Evolutionary conservation across 2,888 invertebrate species (phyloP), one percentile per base, ranked within the genome.

Genomic region (Patella ulyssiponensis): DNA sequence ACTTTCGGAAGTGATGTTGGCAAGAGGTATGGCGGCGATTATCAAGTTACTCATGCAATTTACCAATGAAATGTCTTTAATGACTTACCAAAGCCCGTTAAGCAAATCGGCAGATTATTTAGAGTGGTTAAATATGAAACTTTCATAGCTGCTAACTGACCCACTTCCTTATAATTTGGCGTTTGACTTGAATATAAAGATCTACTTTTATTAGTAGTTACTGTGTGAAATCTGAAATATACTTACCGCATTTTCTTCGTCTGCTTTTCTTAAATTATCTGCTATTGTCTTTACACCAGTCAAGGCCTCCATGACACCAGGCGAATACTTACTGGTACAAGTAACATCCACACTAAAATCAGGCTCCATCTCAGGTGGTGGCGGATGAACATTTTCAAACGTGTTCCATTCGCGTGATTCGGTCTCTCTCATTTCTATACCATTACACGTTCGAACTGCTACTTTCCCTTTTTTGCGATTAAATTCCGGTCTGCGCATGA

Each of bases 401-500:
- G 75, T 74, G 11, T 76, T 72, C 75, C 76, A 70, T 27, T 76
- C 72, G 17, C 77, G 70, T 58, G 73, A 73, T 51, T 73, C 69
- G 23, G 75, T 20, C 17, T 83, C 81, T 33, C 80, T 71, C 51
- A 83, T 71, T n/a, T 87, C 84, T 7, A 81, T 81, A 7, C 82
- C 84, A 69, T 85, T 84, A 56, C 79, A 82, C 20, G 81, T 77
- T 12, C 79, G 51, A 14, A 81, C 74, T 5, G 79, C 73, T 5
- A 81, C 79, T 53, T 77, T 80, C 2, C 77, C n/a, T 12, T 77
- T 79, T n/a, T 64, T 77, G 15, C 20, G 23, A 17, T 76, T 75
- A 53, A 81, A 51, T 14, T 85, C 82, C 11, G 98, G 98, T 89
- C 97, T 94, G 89, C 95, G 95, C 95, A 98, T 98, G 86, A 97